Percentiles rank a stretch among this genome's conserved stretches.
Evolutionary conservation across 2,113 vertebrate species (phyloP).

Genomic region (Capreolus pygargus): DNA sequence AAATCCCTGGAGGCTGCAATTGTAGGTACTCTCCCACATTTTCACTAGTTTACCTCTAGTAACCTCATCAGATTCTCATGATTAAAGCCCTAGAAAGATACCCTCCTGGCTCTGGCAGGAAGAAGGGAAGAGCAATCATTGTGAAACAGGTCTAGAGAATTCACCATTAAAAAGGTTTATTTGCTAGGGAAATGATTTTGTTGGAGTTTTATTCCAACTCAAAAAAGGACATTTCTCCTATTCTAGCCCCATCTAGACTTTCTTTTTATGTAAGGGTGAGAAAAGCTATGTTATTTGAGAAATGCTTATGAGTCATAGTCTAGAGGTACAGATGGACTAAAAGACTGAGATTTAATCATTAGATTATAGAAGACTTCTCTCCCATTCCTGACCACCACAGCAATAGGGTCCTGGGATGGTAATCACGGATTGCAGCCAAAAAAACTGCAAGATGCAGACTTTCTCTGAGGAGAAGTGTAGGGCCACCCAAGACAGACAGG

Average conservation of each 20-base stretch:
- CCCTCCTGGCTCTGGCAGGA: not conserved
- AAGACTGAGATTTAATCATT: not conserved
- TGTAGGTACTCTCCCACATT: not conserved
- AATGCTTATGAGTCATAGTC: not conserved
- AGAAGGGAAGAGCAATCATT: not conserved
- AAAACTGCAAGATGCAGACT: not conserved
- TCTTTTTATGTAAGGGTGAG: not conserved
- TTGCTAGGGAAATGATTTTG: not conserved
- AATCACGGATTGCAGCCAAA: not conserved
- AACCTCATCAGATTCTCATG: not conserved
- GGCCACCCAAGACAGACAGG: not conserved
- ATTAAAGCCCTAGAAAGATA: not conserved
- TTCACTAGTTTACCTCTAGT: not conserved
- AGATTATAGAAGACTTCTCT: not conserved
- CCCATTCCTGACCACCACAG: not conserved
- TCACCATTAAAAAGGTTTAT: not conserved
- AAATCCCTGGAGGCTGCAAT: not conserved
- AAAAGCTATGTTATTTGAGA: not conserved
- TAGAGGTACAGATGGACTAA: not conserved
- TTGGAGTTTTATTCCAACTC: not conserved
- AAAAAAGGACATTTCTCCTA: not conserved
- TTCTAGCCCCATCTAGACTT: not conserved
- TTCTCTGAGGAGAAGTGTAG: not conserved
- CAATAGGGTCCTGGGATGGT: not conserved
- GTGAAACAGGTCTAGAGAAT: not conserved